Conservation (phyloP, 2,797 vertebrate genomes). For the Scolopax rusticola region DNA sequence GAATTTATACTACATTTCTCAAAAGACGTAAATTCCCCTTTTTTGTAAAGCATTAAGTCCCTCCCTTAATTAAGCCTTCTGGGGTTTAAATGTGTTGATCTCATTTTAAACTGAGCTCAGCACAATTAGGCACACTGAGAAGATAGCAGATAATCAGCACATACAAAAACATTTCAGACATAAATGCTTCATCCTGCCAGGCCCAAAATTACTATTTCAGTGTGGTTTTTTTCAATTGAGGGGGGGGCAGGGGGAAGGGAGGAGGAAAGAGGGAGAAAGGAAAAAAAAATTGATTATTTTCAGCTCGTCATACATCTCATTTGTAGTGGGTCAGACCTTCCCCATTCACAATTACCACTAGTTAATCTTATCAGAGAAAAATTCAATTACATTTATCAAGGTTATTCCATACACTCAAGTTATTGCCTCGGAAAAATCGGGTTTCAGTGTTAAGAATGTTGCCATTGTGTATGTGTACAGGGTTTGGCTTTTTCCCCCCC, state of each 20-base stretch:
- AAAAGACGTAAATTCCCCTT: slow-evolving; percentile 62
- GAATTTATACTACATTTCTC: slow-evolving; percentile 73
- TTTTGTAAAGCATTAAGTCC: slow-evolving; percentile 79
- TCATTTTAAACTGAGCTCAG: slow-evolving; percentile 95
- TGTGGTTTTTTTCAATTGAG: not conserved
- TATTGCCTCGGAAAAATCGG: slow-evolving; percentile 79
- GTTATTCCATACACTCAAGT: slow-evolving; percentile 89
- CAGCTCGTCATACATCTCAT: slow-evolving; percentile 86
- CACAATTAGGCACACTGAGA: slow-evolving; percentile 91
- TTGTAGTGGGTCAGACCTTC: slow-evolving; percentile 85
- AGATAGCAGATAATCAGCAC: slow-evolving; percentile 88
- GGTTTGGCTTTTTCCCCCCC: not conserved
- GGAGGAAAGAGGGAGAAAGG: slow-evolving; percentile 30
- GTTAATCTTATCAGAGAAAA: slow-evolving; percentile 95
- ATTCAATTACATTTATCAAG: slow-evolving; percentile 99
- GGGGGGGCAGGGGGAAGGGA: too few relatives aligned
- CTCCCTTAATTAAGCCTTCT: slow-evolving; percentile 94
- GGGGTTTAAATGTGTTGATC: slow-evolving; percentile 94
- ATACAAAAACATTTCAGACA: slow-evolving; percentile 81
- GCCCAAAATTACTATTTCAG: slow-evolving; percentile 81
- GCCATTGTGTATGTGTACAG: slow-evolving; percentile 79
- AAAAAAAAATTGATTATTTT: slow-evolving; percentile 84
- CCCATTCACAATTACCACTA: slow-evolving; percentile 90
- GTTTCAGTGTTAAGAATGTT: slow-evolving; percentile 81
- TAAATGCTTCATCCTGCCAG: slow-evolving; percentile 76